Base-by-base conservation (phyloP, 2,797 vertebrate species). In the Thaleichthys pacificus region DNA sequence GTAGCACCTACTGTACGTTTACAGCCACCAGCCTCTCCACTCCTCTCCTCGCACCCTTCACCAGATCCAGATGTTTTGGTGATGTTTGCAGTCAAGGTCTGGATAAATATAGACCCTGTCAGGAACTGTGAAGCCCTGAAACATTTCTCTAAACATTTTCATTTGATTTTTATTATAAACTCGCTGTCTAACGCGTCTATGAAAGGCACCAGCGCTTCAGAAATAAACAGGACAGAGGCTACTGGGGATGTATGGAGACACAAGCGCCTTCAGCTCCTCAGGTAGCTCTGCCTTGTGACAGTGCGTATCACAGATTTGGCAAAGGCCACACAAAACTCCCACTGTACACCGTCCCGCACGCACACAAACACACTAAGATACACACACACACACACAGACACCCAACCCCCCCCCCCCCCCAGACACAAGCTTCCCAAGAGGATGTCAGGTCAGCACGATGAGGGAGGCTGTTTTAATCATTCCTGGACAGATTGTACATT, bases 121-220 rank as follows among this genome's bases (percentile, higher is more conserved):
- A 76, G 80, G 68, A 69, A 70, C 83, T 80, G 77, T 80, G 75
- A 84, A 78, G 73, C 73, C 77, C 71, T 68, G 8, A 69, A 76
- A 80, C 12, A 30, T 49, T 75, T 77, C 80, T 75, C 47, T 66
- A 78, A 84, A 85, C 77, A 82, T 74, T 76, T 81, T 68, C 72
- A 82, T 86, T 83, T 81, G 73, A 82, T 70, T 83, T 87, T 88
- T 85, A 87, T 84, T 82, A 84, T 87, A 84, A 87, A 87, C 74
- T 81, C 2, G 14, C 61, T 70, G 77, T 70, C 77, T 78, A 67
- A 84, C 75, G 68, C 42, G 78, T 69, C 77, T 57, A 71, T 76
- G 76, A 76, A 82, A 72, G 69, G 69, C 49, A 66, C 61, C 73
- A 73, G 68, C 63, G 14, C n/a, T 63, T 77, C 54, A 64, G 73